phyloP scores from a whole-genome alignment of 2,888 invertebrate species.

The Drosophila engyochracea region DNA sequence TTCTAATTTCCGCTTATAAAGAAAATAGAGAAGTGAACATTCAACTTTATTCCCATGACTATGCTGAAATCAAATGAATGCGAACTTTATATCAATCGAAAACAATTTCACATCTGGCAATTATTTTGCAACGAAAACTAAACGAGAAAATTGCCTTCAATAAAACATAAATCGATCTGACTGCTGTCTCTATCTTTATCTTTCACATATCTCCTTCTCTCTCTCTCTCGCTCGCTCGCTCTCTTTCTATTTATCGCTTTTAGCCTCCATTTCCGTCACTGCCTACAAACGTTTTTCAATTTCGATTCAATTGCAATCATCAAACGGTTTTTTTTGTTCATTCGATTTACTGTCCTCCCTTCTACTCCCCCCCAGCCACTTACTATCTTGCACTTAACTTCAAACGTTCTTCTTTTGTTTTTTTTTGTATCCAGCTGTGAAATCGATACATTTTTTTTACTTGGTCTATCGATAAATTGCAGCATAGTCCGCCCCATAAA shows the following conservation, averaged over 20 bases:
- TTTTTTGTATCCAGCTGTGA: constrained; percentile 40
- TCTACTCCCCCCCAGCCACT: neutral
- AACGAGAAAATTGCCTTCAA: constrained; percentile 72
- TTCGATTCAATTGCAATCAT: constrained; percentile 68
- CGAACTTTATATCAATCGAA: constrained; percentile 50
- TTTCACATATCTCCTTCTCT: neutral
- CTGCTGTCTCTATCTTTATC: constrained; percentile 8
- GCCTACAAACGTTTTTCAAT: constrained; percentile 58
- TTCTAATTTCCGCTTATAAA: constrained; percentile 56
- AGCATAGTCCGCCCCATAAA: constrained; percentile 1
- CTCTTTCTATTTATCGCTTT: constrained; percentile 13
- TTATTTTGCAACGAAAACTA: constrained; percentile 65
- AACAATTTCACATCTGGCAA: constrained; percentile 67
- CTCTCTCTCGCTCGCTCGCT: neutral
- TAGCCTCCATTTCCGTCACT: constrained; percentile 15
- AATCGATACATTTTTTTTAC: constrained; percentile 48
- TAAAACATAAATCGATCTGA: constrained; percentile 69
- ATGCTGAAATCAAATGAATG: constrained; percentile 27
- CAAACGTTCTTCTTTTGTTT: constrained; percentile 10
- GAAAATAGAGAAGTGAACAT: constrained; percentile 17
- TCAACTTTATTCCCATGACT: constrained; percentile 52
- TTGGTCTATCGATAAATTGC: constrained; percentile 49
- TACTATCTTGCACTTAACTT: constrained; percentile 25
- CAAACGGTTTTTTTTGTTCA: constrained; percentile 40
- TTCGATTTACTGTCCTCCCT: constrained; percentile 3